Base-by-base conservation (phyloP, 2,888 invertebrate species). In the Drosophila pseudotakahashii region DNA sequence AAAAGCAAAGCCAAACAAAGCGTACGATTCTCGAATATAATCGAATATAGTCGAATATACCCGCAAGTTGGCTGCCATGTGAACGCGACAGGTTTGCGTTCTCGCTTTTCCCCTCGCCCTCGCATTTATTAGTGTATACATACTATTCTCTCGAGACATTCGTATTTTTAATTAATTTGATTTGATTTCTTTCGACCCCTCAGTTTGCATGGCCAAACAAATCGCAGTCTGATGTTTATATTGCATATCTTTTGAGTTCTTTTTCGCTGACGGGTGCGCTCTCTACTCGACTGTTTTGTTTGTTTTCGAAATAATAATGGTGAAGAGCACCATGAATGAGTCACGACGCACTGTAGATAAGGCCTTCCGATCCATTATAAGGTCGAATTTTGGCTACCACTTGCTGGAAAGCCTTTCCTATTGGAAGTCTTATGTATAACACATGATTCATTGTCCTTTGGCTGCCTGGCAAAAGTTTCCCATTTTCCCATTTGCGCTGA, bases 381-480 rank as follows among this genome's bases (percentile, higher is more conserved):
- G 11, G 19, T 50, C 63, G 42, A 67, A 45, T 45, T 13, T 19
- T 7, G 23, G 39, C 30, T 48, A 30, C 16, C 16, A 3, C 14
- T 26, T 11, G 16, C 64, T 64, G 53, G 68, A 66, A 39, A 26
- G 36, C 13, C 10, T 13, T 23, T 9, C 34, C 45, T 36, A 32
- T n/a, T 36, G 44, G 41, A 48, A 32, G 14, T 36, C 62, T 54
- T 54, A 61, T 47, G 61, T 54, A 50, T 58, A 50, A 39, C 64
- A 45, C 45, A 68, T 78, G 79, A 83, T 74, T 81, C 69, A 84
- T 63, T 62, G 73, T 81, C 55, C 63, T 61, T 61, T 36, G 36
- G n/a, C 39, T 34, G 47, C 53, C 11, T 34, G 32, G 58, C 14
- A 23, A 60, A 47, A 51, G 23, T 58, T 71, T 50, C 37, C 61